Evolutionary conservation across 2,797 vertebrate genomes (phyloP).

Genomic region (Smutsia gigantea): DNA sequence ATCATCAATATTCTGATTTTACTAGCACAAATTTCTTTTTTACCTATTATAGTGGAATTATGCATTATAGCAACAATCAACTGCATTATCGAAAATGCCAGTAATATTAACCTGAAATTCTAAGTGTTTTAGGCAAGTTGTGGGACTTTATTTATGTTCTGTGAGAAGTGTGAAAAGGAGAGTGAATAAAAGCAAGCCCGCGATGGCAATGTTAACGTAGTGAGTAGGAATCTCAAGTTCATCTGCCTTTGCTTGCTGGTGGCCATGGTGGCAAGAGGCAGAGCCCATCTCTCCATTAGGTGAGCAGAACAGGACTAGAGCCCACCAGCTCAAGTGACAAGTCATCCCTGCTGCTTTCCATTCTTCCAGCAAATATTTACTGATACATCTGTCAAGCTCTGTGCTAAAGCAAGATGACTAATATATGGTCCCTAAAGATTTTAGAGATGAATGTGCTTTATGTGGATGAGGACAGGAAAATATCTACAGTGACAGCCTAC

Average conservation of each 20-base stretch:
- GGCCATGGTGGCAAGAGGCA: neutral
- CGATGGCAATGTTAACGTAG: neutral
- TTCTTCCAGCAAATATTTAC: slow-evolving; percentile 50
- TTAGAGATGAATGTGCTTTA: slow-evolving; percentile 53
- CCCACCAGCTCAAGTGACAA: neutral
- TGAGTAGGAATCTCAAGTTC: neutral
- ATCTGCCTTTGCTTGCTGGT: neutral
- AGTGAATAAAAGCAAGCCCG: neutral
- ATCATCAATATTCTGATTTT: neutral
- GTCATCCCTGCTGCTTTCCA: slow-evolving; percentile 29
- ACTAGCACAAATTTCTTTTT: neutral
- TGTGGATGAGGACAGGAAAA: neutral
- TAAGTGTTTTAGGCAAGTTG: neutral
- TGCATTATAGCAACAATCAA: neutral
- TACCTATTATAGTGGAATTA: neutral
- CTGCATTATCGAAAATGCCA: neutral
- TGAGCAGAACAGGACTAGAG: slow-evolving; percentile 5
- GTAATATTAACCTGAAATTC: neutral
- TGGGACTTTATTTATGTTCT: slow-evolving; percentile 17
- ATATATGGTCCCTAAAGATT: slow-evolving; percentile 31
- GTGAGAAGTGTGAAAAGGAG: neutral
- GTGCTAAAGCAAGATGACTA: slow-evolving; percentile 37
- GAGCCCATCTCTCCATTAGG: neutral
- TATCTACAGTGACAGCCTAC: slow-evolving; percentile 54
- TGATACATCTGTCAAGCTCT: slow-evolving; percentile 26